These are phyloP conservation scores for Drosophila pegasa DNA, from an alignment of 2,888 invertebrate species.

Conservation along the genomic window DNA sequence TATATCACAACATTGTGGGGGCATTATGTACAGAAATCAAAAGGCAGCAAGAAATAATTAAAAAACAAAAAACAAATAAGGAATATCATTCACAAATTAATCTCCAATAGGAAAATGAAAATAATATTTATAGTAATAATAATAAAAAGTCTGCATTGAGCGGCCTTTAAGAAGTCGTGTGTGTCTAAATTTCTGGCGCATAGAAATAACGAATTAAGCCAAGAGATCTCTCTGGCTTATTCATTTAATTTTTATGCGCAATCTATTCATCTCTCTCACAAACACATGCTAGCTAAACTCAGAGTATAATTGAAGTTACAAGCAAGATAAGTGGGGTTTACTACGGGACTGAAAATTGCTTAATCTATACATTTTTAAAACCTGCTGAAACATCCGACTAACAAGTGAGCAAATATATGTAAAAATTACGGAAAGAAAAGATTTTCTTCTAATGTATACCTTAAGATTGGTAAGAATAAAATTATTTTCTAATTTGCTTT, in stretches of 20 bases:
- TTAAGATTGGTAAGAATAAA: no score
- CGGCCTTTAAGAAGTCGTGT: slow-evolving; percentile 58
- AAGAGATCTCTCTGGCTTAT: slow-evolving; percentile 3
- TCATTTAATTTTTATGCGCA: slow-evolving; percentile 81
- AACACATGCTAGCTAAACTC: slow-evolving; percentile 58
- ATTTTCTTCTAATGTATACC: no score
- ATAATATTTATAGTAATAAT: neutral
- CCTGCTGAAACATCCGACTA: neutral
- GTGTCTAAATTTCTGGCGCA: slow-evolving; percentile 70
- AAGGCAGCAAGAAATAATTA: slow-evolving; percentile 21
- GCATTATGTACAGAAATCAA: slow-evolving; percentile 48
- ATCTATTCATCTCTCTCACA: slow-evolving; percentile 83
- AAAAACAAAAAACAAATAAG: slow-evolving; percentile 1
- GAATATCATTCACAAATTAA: neutral
- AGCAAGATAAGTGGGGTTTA: slow-evolving; percentile 34
- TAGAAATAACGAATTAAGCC: slow-evolving; percentile 65
- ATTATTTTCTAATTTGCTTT: no score
- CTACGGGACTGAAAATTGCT: slow-evolving; percentile 13
- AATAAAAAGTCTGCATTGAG: slow-evolving; percentile 35
- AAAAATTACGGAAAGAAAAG: no score
- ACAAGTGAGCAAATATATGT: neutral
- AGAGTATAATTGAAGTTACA: slow-evolving; percentile 36
- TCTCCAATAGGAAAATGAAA: slow-evolving; percentile 10
- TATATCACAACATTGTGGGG: slow-evolving; percentile 66
- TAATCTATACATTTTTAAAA: slow-evolving; percentile 11